phyloP scores from a whole-genome alignment of 2,113 vertebrate species.

The Eclectus roratus region DNA sequence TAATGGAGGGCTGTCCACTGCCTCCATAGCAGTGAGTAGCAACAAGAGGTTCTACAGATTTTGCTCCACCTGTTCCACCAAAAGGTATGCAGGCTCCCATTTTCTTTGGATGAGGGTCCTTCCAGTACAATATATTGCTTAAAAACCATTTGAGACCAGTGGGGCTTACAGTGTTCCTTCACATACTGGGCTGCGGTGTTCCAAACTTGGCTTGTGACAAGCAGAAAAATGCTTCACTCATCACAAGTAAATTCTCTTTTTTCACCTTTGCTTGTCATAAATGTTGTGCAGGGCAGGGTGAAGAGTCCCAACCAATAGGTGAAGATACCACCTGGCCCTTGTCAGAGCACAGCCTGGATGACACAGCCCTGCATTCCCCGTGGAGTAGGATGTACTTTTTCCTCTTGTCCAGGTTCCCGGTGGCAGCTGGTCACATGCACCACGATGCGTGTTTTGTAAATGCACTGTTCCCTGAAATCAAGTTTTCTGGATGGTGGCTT shows the following conservation, averaged over 20 bases:
- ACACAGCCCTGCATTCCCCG: background rate
- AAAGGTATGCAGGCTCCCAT: background rate
- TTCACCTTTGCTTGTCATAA: background rate
- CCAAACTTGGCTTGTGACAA: background rate
- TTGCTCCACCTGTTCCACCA: background rate
- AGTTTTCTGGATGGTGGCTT: slow-evolving; percentile 19
- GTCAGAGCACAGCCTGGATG: background rate
- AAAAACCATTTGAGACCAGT: background rate
- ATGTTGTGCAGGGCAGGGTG: background rate
- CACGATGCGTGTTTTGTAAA: slow-evolving; percentile 13
- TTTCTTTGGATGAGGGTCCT: background rate
- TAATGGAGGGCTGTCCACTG: background rate
- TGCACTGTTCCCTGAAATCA: slow-evolving; percentile 4
- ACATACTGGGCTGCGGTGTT: background rate
- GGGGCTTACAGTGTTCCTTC: background rate
- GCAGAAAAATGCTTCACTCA: background rate
- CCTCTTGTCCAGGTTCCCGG: background rate
- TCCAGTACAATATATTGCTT: background rate
- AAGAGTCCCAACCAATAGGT: background rate
- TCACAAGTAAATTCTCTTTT: background rate
- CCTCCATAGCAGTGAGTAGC: background rate
- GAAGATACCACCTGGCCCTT: background rate
- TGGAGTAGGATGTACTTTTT: background rate
- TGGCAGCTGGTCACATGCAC: background rate
- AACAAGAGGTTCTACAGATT: background rate